Conservation (phyloP, 2,797 vertebrate species). For the Crocodylus rhombifer region DNA sequence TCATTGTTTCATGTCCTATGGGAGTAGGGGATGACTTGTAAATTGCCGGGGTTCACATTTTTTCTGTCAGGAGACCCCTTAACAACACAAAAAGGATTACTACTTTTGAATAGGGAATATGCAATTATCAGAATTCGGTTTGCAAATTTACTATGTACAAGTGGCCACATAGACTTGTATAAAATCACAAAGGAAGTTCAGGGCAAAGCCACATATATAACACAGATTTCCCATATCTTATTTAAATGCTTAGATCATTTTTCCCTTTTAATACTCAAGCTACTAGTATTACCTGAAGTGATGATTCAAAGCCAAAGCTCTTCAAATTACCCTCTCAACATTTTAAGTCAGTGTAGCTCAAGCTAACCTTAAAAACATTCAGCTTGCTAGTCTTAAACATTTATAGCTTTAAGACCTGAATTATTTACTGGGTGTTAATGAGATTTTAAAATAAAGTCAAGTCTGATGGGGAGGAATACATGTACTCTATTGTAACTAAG, state of each 20-base stretch:
- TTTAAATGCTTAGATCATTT: not conserved
- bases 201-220: accelerated
- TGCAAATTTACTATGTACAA: not conserved
- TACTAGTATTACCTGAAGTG: not conserved
- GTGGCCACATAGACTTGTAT: not conserved
- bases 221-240: not conserved
- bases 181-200: not conserved
- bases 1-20: not conserved
- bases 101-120: not conserved
- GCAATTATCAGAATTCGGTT: not conserved
- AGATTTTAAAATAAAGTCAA: not conserved
- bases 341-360: not conserved
- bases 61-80: not conserved
- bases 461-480: not conserved
- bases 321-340: not conserved
- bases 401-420: not conserved
- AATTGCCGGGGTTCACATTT: not conserved
- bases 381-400: not conserved
- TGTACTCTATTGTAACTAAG: not conserved
- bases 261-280: not conserved
- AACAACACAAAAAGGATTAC: not conserved
- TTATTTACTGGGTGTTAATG: slow-evolving; percentile 13
- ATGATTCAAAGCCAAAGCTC: not conserved
- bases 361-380: not conserved
- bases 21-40: not conserved